Evolutionary conservation across 2,113 vertebrate genomes (phyloP).

Genomic region (Helogale parvula): DNA sequence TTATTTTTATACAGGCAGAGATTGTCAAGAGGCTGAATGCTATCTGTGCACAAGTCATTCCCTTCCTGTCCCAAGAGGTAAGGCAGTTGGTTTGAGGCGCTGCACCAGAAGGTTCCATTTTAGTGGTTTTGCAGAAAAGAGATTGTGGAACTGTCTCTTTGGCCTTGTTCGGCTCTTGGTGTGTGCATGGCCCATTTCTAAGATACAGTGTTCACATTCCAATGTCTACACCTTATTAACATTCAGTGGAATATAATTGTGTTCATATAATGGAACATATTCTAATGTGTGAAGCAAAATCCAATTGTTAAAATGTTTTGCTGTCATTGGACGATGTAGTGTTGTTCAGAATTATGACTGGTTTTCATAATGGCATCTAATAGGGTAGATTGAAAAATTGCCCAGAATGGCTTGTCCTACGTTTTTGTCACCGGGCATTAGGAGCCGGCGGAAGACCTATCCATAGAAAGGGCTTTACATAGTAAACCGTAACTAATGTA

Average conservation of each 20-base stretch:
- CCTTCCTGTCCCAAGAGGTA: conserved; percentile 98
- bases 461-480: conserved; percentile 59
- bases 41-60: conserved; percentile 98
- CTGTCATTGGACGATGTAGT: conserved; percentile 47
- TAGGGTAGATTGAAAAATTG: conserved; percentile 72
- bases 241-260: conserved; percentile 51
- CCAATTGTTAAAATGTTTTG: conserved; percentile 75
- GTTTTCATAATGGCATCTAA: conserved; percentile 73
- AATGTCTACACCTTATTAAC: conserved; percentile 67
- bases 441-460: conserved; percentile 47
- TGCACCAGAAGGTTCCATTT: conserved; percentile 59
- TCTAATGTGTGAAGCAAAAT: conserved; percentile 70
- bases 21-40: conserved; percentile 98
- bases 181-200: conserved; percentile 70
- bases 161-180: conserved; percentile 66
- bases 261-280: conserved; percentile 69
- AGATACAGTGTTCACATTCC: conserved; percentile 50
- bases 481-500: conserved; percentile 51
- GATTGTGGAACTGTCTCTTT: conserved; percentile 21
- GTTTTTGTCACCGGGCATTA: conserved; percentile 56
- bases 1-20: conserved; percentile 92
- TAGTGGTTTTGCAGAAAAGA: conserved; percentile 52
- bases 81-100: conserved; percentile 77
- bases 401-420: conserved; percentile 65
- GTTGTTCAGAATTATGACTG: conserved; percentile 68